Conservation (phyloP, 2,888 invertebrate species). For the Aromia moschata region DNA sequence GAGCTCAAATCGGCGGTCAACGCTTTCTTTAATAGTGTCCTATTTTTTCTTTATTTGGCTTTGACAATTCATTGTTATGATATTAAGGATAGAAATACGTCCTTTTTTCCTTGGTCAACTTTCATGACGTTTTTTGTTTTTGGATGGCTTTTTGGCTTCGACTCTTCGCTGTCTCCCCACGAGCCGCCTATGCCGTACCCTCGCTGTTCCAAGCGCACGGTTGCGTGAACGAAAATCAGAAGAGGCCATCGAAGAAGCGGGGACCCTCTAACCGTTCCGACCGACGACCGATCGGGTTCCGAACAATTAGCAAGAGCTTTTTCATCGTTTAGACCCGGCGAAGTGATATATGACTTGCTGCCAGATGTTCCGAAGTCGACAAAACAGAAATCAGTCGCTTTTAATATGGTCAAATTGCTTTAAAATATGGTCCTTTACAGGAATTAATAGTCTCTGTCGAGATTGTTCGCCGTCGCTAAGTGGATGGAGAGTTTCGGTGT, state of each 20-base stretch:
- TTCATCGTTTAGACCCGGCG: constrained; percentile 58
- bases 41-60: no score
- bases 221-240: constrained; percentile 57
- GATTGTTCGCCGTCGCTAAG: constrained; percentile 36
- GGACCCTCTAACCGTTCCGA: constrained; percentile 49
- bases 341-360: constrained; percentile 57
- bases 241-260: constrained; percentile 55
- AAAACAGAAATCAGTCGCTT: constrained; percentile 56
- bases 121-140: no score
- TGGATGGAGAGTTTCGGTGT: constrained; percentile 35
- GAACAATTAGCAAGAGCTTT: constrained; percentile 61
- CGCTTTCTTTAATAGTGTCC: no score
- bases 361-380: constrained; percentile 53
- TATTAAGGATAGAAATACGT: no score
- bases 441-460: constrained; percentile 52
- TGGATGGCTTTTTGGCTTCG: no score
- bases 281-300: constrained; percentile 47
- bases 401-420: constrained; percentile 63
- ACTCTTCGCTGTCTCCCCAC: no score
- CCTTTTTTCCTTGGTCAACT: no score
- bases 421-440: constrained; percentile 58
- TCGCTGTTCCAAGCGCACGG: no score
- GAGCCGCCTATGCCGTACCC: no score
- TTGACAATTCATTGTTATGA: no score
- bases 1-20: no score